Evolutionary conservation across 1,140 invertebrate species (phyloP), one percentile per base, ranked within the genome.

Genomic region (Drosophila leontia): DNA sequence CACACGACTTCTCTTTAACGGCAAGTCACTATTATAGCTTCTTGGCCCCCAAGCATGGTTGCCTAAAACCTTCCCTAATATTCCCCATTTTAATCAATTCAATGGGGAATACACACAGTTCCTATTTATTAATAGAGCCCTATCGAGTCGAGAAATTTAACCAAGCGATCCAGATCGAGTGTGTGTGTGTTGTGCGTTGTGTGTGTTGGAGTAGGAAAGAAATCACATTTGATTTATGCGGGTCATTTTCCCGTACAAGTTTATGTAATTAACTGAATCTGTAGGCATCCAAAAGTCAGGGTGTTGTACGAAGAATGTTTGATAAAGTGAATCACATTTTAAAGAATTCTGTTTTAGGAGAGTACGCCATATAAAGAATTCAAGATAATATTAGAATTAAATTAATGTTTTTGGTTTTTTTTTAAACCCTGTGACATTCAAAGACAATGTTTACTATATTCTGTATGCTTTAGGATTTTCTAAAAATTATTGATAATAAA

Each of bases 211-310:
- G 56, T n/a, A 65, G 26, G 34, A 65, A 34, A 15, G 23, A 67
- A 50, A 62, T 55, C 69, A 35, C 26, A 39, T 77, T 47, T 77
- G 75, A 77, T 77, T 77, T 77, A 77, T 77, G 74, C 75, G 72
- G 75, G 75, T 68, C 55, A 77, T 76, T 77, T 72, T 72, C 53
- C 26, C n/a, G 42, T 41, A 68, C 72, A 77, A 68, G 48, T 68
- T 58, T 77, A 45, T 59, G 47, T 47, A 77, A 77, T 77, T 77
- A 77, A 37, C 19, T 39, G 29, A 74, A 42, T 55, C 61, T 47
- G 12, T 35, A 19, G 63, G n/a, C 57, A 51, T 45, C 34, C 23
- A 39, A 58, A 47, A 32, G 19, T 41, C 15, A 35, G 41, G 19
- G 32, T 65, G 32, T 35, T 53, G 51, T 15, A 37, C 34, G 51